phyloP scores from a whole-genome alignment of 2,888 invertebrate genomes.

The Oscheius myriophilus region DNA sequence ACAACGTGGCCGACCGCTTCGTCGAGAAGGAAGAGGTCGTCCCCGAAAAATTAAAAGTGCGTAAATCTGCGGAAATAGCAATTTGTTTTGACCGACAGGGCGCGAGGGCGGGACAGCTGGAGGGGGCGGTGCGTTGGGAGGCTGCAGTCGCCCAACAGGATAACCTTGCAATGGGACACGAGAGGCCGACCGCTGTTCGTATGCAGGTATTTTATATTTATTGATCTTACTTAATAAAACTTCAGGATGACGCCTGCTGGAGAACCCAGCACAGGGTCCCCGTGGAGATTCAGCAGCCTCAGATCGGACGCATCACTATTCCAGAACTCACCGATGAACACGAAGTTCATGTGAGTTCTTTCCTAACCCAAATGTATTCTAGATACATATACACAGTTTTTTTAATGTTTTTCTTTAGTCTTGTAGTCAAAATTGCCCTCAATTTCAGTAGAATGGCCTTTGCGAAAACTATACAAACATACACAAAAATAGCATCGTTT shows the following conservation, averaged over 20 bases:
- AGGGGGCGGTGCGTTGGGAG: conserved; percentile 55
- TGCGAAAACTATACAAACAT: too few species aligned
- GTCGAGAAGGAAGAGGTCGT: conserved; percentile 43
- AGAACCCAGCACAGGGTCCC: conserved; percentile 56
- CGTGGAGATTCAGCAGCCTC: conserved; percentile 51
- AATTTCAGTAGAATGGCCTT: too few species aligned
- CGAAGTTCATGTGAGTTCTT: conserved; percentile 47
- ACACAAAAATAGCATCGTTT: too few species aligned
- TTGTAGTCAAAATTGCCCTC: too few species aligned
- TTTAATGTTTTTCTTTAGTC: too few species aligned
- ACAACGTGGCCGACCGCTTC: conserved; percentile 43
- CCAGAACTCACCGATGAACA: conserved; percentile 52
- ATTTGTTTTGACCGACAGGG: conserved; percentile 34
- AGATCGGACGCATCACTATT: conserved; percentile 58
- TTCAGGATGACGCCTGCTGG: conserved; percentile 62
- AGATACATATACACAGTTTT: too few species aligned
- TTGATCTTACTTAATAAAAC: background rate
- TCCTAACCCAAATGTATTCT: too few species aligned
- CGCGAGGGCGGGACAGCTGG: conserved; percentile 46
- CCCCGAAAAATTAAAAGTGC: conserved; percentile 15
- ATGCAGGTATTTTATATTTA: conserved; percentile 33
- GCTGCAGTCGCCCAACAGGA: conserved; percentile 38
- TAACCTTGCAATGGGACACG: conserved; percentile 27
- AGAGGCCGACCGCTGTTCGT: conserved; percentile 42
- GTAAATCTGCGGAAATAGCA: conserved; percentile 2